Base-by-base conservation (phyloP, 2,888 invertebrate genomes). In the Drosophila affinis region DNA sequence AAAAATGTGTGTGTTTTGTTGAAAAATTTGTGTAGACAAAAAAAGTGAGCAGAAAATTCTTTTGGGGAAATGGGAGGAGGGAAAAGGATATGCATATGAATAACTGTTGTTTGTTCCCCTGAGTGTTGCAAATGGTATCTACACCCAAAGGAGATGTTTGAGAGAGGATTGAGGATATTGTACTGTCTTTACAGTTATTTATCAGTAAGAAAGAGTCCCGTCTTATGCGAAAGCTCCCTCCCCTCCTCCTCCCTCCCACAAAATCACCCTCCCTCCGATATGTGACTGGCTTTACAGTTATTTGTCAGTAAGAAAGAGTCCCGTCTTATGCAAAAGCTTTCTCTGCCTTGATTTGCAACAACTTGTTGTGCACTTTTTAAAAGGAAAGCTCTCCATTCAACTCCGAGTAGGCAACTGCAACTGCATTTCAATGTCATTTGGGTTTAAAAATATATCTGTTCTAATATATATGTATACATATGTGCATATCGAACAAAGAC, bases 1-100 rank as follows among this genome's bases (percentile, higher is more conserved):
- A 89, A 79, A 85, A 81, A 78, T 79, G 75, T 82, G 7, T 39
- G 39, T 39, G 39, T 77, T 84, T 79, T 75, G 68, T 79, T 81
- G 79, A 79, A 87, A 75, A 76, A 75, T 67, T 32, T 52, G 34
- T 57, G 49, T 56, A 73, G 62, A 51, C 71, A 71, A 55, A 55
- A 39, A 5, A 34, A 34, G 0, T 24, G 4, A 24, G 24, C 24
- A 39, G 6, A 39, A 14, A 39, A 2, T 2, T 24, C 24, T 24
- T n/a, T 7, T 14, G n/a, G 39, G 7, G 39, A 39, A 39, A 39
- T 39, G 72, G 34, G 24, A 72, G 53, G 46, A 54, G 49, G 55
- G 24, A 45, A 56, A 45, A 67, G 68, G 45, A 65, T 68, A 68
- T 55, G 7, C 9, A 29, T 29, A 9, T 29, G 29, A 0, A 49